Percentiles rank a stretch among this genome's conserved stretches.
These are phyloP conservation scores for Notarius quadriscutis DNA, from an alignment of 2,113 vertebrate species.

Conservation along the genomic window DNA sequence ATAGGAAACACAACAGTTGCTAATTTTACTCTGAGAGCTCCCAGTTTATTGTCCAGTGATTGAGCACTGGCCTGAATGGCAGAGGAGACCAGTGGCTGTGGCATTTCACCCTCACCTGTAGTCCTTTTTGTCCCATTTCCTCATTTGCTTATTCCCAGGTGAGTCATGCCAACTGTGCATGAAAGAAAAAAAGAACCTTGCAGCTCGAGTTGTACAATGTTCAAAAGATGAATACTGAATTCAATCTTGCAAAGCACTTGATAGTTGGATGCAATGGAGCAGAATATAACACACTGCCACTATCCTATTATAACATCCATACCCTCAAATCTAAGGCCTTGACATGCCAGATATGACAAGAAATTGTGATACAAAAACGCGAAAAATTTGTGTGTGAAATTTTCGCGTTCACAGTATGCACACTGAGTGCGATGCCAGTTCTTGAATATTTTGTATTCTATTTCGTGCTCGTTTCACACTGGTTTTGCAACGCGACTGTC, in stretches of 20 bases:
- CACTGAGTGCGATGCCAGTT: no score
- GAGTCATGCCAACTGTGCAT: background rate
- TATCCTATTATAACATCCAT: background rate
- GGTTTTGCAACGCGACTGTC: no score
- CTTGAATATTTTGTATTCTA: no score
- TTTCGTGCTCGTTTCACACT: no score
- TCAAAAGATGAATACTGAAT: background rate
- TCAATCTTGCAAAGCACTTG: background rate
- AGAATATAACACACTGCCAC: background rate
- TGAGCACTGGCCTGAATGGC: background rate
- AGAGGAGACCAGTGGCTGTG: background rate
- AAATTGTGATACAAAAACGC: no score
- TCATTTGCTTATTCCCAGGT: background rate
- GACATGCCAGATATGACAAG: background rate
- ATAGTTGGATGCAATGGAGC: background rate
- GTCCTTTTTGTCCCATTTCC: background rate
- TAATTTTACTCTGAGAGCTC: background rate
- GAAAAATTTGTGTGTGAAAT: no score
- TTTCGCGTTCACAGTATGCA: no score
- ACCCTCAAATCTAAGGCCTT: background rate
- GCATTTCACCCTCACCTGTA: background rate
- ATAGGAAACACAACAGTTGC: background rate
- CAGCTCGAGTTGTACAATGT: background rate
- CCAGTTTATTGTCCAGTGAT: background rate
- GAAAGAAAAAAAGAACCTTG: background rate